Conservation (phyloP, 2,888 invertebrate species). For the Acleris sparsana region DNA sequence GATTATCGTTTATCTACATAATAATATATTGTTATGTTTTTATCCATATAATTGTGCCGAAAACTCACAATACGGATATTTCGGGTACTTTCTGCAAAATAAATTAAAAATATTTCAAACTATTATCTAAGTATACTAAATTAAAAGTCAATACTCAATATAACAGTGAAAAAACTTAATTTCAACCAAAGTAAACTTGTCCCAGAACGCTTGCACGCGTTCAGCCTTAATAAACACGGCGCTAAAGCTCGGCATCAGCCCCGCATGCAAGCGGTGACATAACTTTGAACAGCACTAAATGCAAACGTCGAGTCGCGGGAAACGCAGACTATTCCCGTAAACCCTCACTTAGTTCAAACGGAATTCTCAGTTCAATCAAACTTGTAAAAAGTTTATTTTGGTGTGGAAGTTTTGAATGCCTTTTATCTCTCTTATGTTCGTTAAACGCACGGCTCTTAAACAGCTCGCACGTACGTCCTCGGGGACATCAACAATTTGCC, state of each 20-base stretch:
- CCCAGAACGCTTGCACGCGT: too few relatives aligned
- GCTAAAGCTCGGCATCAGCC: background rate
- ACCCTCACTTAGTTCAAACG: constrained; percentile 30
- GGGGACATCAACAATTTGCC: constrained; percentile 51
- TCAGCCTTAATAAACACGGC: background rate
- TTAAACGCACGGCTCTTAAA: constrained; percentile 48
- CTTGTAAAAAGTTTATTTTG: constrained; percentile 38
- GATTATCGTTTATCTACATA: too few relatives aligned
- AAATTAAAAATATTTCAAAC: too few relatives aligned
- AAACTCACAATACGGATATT: too few relatives aligned
- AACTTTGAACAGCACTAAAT: constrained; percentile 35
- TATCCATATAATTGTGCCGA: too few relatives aligned
- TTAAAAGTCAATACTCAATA: too few relatives aligned
- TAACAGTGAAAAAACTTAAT: too few relatives aligned
- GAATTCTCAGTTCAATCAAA: constrained; percentile 36
- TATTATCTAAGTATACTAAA: too few relatives aligned
- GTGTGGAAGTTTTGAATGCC: constrained; percentile 48
- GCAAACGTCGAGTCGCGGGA: constrained; percentile 18
- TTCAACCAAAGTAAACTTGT: too few relatives aligned
- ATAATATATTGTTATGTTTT: too few relatives aligned
- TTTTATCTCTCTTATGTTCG: constrained; percentile 51
- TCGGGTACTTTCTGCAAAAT: too few relatives aligned
- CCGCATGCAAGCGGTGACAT: constrained; percentile 12
- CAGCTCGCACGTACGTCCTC: constrained; percentile 47
- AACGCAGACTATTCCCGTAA: constrained; percentile 18